Conservation (phyloP, 2,797 vertebrate species). For the Poeciliopsis presidionis region DNA sequence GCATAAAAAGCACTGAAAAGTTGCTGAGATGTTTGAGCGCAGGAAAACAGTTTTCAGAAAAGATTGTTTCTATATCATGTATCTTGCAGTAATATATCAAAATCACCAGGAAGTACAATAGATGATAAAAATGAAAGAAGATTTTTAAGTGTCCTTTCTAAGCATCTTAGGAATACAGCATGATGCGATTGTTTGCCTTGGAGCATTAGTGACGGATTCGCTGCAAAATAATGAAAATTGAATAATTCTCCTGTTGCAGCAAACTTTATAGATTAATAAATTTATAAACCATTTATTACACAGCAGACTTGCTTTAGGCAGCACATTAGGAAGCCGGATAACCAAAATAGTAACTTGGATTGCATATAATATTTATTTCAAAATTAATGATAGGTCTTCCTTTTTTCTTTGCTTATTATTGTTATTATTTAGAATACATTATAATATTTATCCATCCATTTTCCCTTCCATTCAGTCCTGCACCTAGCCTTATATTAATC, state of each 20-base stretch:
- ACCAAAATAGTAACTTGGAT: not conserved
- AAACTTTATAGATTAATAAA: not conserved
- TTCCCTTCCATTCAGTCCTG: not conserved
- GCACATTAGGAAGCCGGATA: no score
- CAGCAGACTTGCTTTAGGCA: not conserved
- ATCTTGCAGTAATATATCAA: conserved; percentile 9
- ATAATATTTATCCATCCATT: not conserved
- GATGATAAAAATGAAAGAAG: not conserved
- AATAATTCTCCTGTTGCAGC: not conserved
- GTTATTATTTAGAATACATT: not conserved
- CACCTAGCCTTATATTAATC: not conserved
- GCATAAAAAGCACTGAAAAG: conserved; percentile 9
- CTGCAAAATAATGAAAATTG: not conserved
- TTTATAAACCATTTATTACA: not conserved
- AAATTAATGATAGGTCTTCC: not conserved
- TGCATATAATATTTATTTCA: not conserved
- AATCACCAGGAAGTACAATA: not conserved
- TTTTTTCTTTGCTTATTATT: not conserved
- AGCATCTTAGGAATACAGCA: not conserved
- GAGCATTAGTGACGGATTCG: not conserved
- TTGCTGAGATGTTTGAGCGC: conserved; percentile 11
- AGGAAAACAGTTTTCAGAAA: conserved; percentile 16
- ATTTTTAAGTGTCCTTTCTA: not conserved
- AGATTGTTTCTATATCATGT: conserved; percentile 25
- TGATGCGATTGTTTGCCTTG: not conserved